Conservation (phyloP, 2,113 vertebrate species). For the Prolemur simus region DNA sequence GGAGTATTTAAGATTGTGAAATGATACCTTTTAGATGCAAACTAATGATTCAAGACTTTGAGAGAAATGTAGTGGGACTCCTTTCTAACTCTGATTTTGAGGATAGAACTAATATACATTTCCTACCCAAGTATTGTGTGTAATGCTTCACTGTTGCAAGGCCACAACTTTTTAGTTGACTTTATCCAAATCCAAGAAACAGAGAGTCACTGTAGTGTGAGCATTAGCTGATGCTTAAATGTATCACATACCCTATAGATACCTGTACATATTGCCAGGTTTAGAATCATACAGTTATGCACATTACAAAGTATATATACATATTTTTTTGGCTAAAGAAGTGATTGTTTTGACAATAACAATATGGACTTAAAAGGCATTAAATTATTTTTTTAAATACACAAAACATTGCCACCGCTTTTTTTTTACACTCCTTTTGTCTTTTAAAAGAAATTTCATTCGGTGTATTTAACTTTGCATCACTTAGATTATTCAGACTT, state of each 20-base stretch:
- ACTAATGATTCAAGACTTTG: not conserved
- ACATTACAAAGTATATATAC: not conserved
- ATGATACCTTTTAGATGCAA: not conserved
- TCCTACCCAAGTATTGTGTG: not conserved
- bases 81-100: not conserved
- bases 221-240: not conserved
- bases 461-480: not conserved
- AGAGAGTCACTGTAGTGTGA: not conserved
- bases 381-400: not conserved
- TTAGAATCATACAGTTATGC: not conserved
- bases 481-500: not conserved
- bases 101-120: not conserved
- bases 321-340: conserved; percentile 29
- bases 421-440: not conserved
- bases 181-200: not conserved
- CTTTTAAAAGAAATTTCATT: not conserved
- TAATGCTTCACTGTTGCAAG: not conserved
- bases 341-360: conserved; percentile 47
- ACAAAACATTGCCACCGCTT: not conserved
- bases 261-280: conserved; percentile 29
- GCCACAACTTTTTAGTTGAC: not conserved
- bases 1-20: not conserved
- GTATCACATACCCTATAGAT: not conserved
- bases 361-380: not conserved
- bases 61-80: not conserved